Conservation (phyloP, 2,113 vertebrate species). For the Empidonax alnorum region DNA sequence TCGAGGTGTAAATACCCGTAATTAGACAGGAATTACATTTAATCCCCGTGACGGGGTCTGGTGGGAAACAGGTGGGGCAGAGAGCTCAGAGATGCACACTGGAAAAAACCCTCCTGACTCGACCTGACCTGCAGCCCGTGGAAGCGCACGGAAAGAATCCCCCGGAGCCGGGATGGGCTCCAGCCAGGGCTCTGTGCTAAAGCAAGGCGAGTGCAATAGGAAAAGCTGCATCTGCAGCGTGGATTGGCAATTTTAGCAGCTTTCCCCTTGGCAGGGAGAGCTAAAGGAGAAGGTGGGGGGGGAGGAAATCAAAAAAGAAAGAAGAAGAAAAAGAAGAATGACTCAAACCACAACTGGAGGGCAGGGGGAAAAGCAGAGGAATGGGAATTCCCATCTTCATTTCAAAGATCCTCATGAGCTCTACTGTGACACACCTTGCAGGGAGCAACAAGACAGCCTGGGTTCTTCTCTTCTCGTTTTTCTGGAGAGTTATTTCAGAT, state of each 20-base stretch:
- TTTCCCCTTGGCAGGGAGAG: neutral
- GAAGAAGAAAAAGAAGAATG: neutral
- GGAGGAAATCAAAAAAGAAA: neutral
- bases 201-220: neutral
- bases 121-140: neutral
- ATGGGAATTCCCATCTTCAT: neutral
- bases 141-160: neutral
- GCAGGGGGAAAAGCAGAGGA: neutral
- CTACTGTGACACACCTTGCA: slow-evolving; percentile 22
- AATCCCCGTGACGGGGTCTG: neutral
- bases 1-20: slow-evolving; percentile 53
- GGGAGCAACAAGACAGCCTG: neutral
- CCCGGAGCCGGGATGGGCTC: neutral
- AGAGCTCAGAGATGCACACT: neutral
- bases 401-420: neutral
- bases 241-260: neutral
- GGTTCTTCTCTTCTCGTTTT: neutral
- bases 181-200: neutral
- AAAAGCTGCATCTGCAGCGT: neutral
- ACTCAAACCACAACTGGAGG: neutral
- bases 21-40: slow-evolving; percentile 44
- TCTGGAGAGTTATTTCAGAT: slow-evolving; percentile 48
- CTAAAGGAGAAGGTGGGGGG: neutral
- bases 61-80: slow-evolving; percentile 45
- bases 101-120: slow-evolving; percentile 1